phyloP scores from a whole-genome alignment of 1,140 invertebrate genomes.

The Bombus sibiricus region DNA sequence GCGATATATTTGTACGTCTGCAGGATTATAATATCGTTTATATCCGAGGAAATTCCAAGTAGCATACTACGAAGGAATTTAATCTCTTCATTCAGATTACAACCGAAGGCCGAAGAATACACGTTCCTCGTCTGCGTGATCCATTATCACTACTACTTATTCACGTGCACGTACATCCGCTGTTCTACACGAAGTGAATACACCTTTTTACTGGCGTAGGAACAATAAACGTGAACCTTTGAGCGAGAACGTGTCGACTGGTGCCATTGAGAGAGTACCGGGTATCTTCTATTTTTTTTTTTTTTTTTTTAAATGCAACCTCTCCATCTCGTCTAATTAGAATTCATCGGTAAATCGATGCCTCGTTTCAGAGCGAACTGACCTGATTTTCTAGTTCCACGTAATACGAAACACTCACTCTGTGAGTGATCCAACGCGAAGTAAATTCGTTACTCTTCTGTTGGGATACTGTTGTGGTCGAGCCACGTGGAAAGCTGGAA shows the following conservation, averaged over 20 bases:
- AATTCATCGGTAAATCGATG: conserved; percentile 54
- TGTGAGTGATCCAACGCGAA: no score
- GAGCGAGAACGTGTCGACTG: conserved; percentile 22
- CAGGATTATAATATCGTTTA: not conserved
- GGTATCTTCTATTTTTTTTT: conserved; percentile 2
- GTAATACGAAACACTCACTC: not conserved
- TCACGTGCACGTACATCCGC: conserved; percentile 8
- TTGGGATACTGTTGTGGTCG: not conserved
- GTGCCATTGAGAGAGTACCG: conserved; percentile 2
- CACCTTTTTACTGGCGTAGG: conserved; percentile 19
- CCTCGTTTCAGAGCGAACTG: not conserved
- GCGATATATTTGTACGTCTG: no score
- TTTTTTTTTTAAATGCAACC: conserved; percentile 13
- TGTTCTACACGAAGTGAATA: conserved; percentile 10
- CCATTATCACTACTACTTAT: conserved; percentile 29
- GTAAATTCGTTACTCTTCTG: not conserved
- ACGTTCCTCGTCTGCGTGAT: not conserved
- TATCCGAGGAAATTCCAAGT: not conserved
- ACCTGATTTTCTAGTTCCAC: conserved; percentile 26
- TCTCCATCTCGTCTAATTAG: conserved; percentile 53
- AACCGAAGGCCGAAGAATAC: not conserved
- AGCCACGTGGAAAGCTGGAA: not conserved
- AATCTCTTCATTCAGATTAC: conserved; percentile 2
- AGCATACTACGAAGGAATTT: not conserved
- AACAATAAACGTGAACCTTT: conserved; percentile 47